Percentiles rank a stretch among this genome's conserved stretches.
These are phyloP conservation scores for Alexandromys fortis DNA, from an alignment of 2,113 vertebrate species.

Conservation along the genomic window DNA sequence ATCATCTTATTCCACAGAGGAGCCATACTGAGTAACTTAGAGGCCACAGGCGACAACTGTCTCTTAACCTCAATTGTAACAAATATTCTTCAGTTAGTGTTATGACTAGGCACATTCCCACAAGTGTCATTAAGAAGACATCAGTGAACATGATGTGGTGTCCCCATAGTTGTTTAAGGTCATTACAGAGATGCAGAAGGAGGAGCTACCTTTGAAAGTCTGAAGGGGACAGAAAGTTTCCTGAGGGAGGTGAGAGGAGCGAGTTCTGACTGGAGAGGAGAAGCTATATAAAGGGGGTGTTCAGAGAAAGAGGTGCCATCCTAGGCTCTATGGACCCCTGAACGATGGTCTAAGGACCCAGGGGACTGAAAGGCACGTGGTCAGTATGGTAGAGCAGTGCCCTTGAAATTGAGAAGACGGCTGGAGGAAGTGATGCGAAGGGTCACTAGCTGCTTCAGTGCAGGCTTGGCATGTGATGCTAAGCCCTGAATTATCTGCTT, in stretches of 20 bases:
- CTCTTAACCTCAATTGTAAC: background rate
- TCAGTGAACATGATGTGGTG: background rate
- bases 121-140: background rate
- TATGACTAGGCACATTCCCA: background rate
- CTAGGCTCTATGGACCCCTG: background rate
- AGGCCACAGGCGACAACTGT: background rate
- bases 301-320: background rate
- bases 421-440: background rate
- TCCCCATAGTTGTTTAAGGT: background rate
- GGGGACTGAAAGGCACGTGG: background rate
- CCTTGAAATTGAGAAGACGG: background rate
- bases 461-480: background rate
- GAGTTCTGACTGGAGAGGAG: background rate
- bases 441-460: background rate
- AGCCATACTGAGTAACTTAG: background rate
- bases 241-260: background rate
- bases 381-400: background rate
- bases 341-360: background rate
- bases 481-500: background rate
- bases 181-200: background rate
- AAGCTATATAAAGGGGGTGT: background rate
- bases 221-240: background rate
- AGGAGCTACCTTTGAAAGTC: background rate
- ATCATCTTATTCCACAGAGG: background rate
- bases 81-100: background rate